Evolutionary conservation across 2,888 invertebrate species (phyloP).

Genomic region (Exephanes ischioxanthus): DNA sequence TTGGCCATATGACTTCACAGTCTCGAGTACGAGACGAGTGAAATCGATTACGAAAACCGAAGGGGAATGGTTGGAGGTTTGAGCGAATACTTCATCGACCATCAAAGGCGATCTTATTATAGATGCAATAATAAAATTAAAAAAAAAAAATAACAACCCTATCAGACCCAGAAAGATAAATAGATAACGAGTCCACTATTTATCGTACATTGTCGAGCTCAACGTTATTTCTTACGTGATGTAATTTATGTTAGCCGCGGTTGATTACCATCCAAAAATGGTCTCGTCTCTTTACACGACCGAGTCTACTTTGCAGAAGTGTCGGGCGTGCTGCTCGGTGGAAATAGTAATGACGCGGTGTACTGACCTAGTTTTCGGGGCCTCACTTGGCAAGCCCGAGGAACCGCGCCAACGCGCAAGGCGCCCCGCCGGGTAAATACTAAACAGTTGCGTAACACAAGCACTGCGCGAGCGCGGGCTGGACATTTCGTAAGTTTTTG

Average conservation of each 20-base stretch:
- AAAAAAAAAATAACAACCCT: background rate
- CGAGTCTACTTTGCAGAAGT: conserved; percentile 26
- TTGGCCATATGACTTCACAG: conserved; percentile 72
- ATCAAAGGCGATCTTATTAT: conserved; percentile 29
- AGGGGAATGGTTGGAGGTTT: conserved; percentile 26
- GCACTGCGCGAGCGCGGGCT: background rate
- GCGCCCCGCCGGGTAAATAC: conserved; percentile 45
- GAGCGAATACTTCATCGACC: conserved; percentile 34
- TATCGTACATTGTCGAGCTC: background rate
- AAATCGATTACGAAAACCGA: conserved; percentile 69
- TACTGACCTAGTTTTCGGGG: conserved; percentile 57
- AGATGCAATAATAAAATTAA: background rate
- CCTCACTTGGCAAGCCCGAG: conserved; percentile 25
- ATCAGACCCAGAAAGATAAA: background rate
- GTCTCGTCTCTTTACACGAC: conserved; percentile 26
- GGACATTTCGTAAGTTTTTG: conserved; percentile 35
- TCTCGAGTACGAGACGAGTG: conserved; percentile 46
- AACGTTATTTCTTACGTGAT: background rate
- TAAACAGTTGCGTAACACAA: conserved; percentile 43
- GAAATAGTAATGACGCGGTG: conserved; percentile 33
- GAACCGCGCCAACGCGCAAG: conserved; percentile 41
- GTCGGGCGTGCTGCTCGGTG: conserved; percentile 21
- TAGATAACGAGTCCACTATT: background rate
- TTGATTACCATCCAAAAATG: conserved; percentile 45
- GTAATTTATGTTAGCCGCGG: background rate